Evolutionary conservation across 2,113 vertebrate species (phyloP).

Genomic region (Butastur rufipennis): DNA sequence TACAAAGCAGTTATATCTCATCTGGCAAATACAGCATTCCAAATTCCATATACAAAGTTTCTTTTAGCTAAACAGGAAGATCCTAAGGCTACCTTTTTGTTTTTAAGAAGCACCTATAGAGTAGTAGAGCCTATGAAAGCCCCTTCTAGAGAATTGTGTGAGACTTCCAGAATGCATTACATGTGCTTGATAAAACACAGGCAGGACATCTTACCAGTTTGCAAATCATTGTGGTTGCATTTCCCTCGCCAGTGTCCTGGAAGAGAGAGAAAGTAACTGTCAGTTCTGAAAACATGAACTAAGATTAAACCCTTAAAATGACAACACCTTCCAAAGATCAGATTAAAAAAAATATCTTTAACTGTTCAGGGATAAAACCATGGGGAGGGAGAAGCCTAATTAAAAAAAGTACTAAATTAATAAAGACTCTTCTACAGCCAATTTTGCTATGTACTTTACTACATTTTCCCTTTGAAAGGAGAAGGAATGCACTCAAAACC

Average conservation of each 20-base stretch:
- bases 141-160: background rate
- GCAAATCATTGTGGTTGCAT: background rate
- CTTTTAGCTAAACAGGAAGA: background rate
- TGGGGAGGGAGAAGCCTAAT: background rate
- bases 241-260: slow-evolving; percentile 28
- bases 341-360: background rate
- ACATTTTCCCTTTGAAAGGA: background rate
- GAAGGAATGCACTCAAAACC: background rate
- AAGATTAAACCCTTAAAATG: background rate
- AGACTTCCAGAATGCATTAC: background rate
- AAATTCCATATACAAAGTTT: background rate
- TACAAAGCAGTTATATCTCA: background rate
- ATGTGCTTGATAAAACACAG: background rate
- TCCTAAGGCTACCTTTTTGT: background rate
- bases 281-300: background rate
- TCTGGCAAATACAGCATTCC: background rate
- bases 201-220: slow-evolving; percentile 36
- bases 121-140: background rate
- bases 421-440: background rate
- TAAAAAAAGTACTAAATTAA: background rate
- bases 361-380: background rate
- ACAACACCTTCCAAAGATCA: background rate
- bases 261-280: background rate
- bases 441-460: background rate
- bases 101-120: background rate